phyloP scores from a whole-genome alignment of 2,113 vertebrate species.

The Willisornis vidua region DNA sequence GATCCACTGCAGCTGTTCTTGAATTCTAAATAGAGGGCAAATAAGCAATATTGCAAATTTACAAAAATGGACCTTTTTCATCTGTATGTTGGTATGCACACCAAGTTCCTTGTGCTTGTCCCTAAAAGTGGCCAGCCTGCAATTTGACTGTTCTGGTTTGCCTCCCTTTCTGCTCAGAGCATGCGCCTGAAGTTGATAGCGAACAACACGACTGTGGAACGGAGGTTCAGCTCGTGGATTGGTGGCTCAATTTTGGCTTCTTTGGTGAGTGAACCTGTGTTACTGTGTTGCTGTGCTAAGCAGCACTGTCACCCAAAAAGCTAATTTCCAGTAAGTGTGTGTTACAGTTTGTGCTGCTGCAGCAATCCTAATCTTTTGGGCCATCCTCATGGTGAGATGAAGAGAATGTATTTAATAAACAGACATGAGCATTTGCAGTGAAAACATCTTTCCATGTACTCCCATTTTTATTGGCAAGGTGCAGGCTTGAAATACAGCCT shows the following conservation, averaged over 20 bases:
- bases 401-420: not conserved
- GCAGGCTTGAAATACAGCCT: not conserved
- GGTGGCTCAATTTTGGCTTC: constrained; percentile 98
- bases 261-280: constrained; percentile 79
- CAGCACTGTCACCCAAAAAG: not conserved
- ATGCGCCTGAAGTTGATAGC: constrained; percentile 98
- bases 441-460: not conserved
- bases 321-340: too few relatives aligned
- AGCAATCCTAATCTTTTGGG: not conserved
- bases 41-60: not conserved
- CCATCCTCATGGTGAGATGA: not conserved
- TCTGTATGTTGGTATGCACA: not conserved
- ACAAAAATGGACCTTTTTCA: not conserved
- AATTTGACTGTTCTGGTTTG: not conserved
- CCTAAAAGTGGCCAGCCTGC: not conserved
- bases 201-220: constrained; percentile 96
- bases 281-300: not conserved
- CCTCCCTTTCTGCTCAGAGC: constrained; percentile 78
- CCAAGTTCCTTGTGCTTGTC: not conserved
- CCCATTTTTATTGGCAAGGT: not conserved
- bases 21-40: not conserved
- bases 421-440: not conserved
- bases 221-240: constrained; percentile 96
- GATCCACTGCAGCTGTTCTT: not conserved
- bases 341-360: not conserved